Evolutionary conservation across 2,113 vertebrate species (phyloP), one percentile per base, ranked within the genome.

Genomic region (Aix galericulata): DNA sequence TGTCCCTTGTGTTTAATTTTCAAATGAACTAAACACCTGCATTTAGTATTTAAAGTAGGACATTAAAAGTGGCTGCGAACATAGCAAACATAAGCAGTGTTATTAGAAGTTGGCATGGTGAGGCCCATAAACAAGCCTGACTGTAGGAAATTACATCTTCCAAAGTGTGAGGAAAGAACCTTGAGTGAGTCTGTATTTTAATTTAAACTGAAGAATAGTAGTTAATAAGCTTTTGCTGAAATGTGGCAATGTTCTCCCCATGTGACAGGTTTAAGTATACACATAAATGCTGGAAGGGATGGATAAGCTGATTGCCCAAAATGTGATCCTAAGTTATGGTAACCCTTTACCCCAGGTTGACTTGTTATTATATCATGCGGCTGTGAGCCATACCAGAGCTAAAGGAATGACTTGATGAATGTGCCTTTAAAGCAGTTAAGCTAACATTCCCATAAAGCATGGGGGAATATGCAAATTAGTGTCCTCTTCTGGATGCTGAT

Each of bases 181-280:
- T 92, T 90, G 91, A 92, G 78, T 76, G 75, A 71, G 78, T 85
- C 50, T 76, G 76, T 74, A 78, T 94, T 93, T 94, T 94, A 97
- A 89, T 93, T 93, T 95, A 94, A 93, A 94, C 73, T 94, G 71
- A 95, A 93, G 78, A 93, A 91, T 53, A 86, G 83, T 17, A 67
- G 83, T 88, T 94, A 87, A 94, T 73, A 96, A 93, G 40, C 69
- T 82, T 89, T 75, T 88, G 73, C 87, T 96, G 94, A 96, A 96
- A 95, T 94, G 78, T 94, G 91, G 72, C 60, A 81, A 66, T 82
- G 77, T 96, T 93, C 73, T 96, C 53, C 11, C 6, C 42, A 9
- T 73, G 60, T 82, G 95, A 94, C 91, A 90, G 74, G 42, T 96
- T 97, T 94, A 93, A 72, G 93, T 94, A 93, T 94, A 66, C 40